Base-by-base conservation (phyloP, 2,113 vertebrate species). In the Microtus montanus region DNA sequence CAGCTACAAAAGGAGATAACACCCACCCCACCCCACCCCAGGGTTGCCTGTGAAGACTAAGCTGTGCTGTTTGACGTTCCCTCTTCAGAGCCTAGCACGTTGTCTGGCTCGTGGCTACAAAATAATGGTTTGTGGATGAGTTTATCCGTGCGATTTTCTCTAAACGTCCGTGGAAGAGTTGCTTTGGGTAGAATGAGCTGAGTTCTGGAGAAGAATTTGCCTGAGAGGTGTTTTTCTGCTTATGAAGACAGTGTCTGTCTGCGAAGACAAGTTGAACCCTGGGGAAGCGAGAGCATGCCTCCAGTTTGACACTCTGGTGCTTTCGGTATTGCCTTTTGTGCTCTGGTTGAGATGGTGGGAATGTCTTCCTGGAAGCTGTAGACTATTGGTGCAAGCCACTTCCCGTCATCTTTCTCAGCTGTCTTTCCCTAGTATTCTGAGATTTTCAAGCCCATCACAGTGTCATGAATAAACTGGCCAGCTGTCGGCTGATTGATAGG, bases 401-500 rank as follows among this genome's bases (percentile, higher is more conserved):
- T 87, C 49, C 4, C 44, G 2, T 49, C 15, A 12, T 58, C 30
- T 41, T 86, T 71, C 35, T 30, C 63, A 80, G 63, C 35, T 61
- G 22, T 38, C 38, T 83, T 7, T 38, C 41, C 71, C 44, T 68
- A 66, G 54, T 47, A 20, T 30, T 54, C n/a, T n/a, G 41, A 89
- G 61, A 66, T n/a, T 71, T 77, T 58, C 71, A 14, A 84, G 44
- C 19, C 61, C 22, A 35, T 30, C 19, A 68, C n/a, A 44, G 24
- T 64, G 61, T 78, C 63, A 41, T 49, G 66, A 92, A 79, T 84
- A 68, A 89, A 52, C 52, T 49, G 26, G 52, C 52, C 58, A 96
- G 61, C 63, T 85, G 19, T 84, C 78, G 86, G 54, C 63, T 93
- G 95, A 92, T 85, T 93, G 92, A 97, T 83, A 64, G 90, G 75